Evolutionary conservation across 2,888 invertebrate species (phyloP).

Genomic region (Autographa pulchrina): DNA sequence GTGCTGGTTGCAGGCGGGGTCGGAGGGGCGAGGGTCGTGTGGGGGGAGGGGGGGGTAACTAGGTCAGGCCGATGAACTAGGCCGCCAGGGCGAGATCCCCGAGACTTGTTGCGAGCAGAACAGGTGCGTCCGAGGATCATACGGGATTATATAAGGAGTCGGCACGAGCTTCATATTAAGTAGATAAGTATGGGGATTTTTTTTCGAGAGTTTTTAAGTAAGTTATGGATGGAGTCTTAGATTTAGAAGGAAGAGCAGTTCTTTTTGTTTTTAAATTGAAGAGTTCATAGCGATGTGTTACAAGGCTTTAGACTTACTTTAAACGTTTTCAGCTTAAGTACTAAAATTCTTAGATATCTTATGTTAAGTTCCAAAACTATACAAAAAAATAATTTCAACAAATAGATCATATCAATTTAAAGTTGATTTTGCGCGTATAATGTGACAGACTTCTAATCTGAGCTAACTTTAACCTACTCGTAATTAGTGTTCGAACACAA

Average conservation of each 20-base stretch:
- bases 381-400: no score
- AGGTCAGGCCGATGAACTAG: conserved; percentile 76
- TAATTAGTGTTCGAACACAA: not conserved
- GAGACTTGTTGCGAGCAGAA: conserved; percentile 61
- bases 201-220: conserved; percentile 52
- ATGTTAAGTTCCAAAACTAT: not conserved
- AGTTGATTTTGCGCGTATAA: no score
- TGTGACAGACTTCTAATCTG: conserved; percentile 8
- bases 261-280: conserved; percentile 21
- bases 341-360: not conserved
- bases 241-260: not conserved
- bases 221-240: conserved; percentile 32
- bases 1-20: conserved; percentile 48
- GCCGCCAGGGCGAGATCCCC: conserved; percentile 61
- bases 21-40: conserved; percentile 42
- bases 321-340: not conserved
- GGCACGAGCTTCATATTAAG: conserved; percentile 58
- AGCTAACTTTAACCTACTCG: not conserved
- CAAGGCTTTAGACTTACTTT: not conserved
- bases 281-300: not conserved
- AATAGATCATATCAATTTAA: no score
- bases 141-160: conserved; percentile 53
- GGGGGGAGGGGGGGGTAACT: conserved; percentile 52
- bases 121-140: conserved; percentile 62
- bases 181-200: conserved; percentile 50